These are phyloP conservation scores for Heliangelus exortis DNA, from an alignment of 2,797 vertebrate species.

Conservation along the genomic window DNA sequence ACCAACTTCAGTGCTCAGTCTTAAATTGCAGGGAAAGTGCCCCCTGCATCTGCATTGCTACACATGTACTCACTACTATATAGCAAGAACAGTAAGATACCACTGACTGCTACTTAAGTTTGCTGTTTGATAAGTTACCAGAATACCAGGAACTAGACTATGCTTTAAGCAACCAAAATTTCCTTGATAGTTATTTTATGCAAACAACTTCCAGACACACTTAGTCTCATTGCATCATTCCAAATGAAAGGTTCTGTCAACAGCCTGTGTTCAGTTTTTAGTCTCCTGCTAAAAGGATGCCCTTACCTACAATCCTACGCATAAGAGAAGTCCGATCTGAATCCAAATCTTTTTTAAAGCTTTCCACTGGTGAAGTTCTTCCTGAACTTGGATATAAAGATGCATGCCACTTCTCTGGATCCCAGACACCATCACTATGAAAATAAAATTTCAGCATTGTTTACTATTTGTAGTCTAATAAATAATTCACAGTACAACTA, in stretches of 20 bases:
- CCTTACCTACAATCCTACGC: constrained; percentile 91
- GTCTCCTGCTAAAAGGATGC: fast-evolving
- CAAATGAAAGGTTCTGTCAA: neutral
- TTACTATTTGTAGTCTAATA: neutral
- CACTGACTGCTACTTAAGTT: neutral
- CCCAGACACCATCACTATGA: constrained; percentile 95
- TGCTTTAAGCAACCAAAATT: neutral
- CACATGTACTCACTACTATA: fast-evolving
- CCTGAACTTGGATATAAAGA: constrained; percentile 93
- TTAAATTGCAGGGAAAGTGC: neutral
- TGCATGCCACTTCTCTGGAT: constrained; percentile 98
- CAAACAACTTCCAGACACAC: neutral
- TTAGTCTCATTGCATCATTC: neutral
- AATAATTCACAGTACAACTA: neutral
- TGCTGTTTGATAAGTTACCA: neutral
- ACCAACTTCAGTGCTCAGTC: neutral
- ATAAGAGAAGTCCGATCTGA: constrained; percentile 89
- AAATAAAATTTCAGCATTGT: neutral
- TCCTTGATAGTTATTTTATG: neutral
- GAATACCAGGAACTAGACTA: neutral
- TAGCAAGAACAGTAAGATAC: fast-evolving
- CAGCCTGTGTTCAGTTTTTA: neutral
- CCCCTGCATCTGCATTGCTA: neutral
- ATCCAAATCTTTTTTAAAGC: constrained; percentile 90
- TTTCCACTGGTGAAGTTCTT: constrained; percentile 89